These are phyloP conservation scores for Saccostrea glomerata DNA, from an alignment of 1,140 invertebrate species.

Conservation along the genomic window DNA sequence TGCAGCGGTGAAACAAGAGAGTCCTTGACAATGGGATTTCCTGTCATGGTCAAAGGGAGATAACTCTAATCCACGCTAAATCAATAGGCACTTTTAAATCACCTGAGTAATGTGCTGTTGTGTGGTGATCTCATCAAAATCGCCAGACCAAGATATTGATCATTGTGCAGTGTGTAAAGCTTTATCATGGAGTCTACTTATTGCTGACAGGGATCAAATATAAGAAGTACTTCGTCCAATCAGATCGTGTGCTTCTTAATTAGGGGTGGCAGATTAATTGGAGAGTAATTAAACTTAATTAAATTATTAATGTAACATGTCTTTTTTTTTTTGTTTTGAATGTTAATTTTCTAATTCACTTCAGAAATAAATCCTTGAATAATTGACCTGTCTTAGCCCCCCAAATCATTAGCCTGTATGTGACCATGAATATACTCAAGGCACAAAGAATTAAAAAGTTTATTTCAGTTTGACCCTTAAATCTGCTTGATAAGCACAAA, in stretches of 20 bases:
- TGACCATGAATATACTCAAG: no score
- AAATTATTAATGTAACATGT: no score
- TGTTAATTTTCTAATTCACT: no score
- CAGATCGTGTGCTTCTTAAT: neutral
- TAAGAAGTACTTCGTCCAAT: neutral
- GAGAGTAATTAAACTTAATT: no score
- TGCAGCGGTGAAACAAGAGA: neutral
- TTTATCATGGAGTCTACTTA: neutral
- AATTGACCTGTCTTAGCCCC: no score
- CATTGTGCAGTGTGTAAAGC: neutral
- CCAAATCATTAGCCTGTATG: no score
- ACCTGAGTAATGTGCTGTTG: neutral
- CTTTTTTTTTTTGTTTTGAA: no score
- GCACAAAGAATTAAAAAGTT: no score
- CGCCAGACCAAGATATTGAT: neutral
- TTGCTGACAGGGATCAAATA: neutral
- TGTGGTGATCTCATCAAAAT: neutral
- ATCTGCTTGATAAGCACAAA: no score
- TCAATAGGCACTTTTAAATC: neutral
- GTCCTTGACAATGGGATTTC: conserved; percentile 16
- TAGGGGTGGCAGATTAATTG: neutral
- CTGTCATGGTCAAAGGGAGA: neutral
- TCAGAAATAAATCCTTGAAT: no score
- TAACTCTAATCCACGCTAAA: conserved; percentile 7
- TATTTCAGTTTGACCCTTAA: no score